phyloP scores from a whole-genome alignment of 2,888 invertebrate genomes.

The Cephonodes hylas region DNA sequence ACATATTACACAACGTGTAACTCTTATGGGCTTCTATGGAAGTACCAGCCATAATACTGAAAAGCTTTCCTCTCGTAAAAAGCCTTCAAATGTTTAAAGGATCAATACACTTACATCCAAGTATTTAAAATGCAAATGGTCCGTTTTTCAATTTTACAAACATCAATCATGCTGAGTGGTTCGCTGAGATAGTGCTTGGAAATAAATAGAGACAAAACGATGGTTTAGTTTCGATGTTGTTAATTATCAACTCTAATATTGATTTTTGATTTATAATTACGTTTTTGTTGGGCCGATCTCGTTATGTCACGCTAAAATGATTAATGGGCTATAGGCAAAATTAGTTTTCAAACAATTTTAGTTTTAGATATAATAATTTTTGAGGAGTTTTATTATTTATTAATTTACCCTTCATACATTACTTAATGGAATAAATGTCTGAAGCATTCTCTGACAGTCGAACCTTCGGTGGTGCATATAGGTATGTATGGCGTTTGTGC shows the following conservation, averaged over 20 bases:
- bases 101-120: neutral
- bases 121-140: slow-evolving; percentile 36
- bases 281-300: neutral
- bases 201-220: neutral
- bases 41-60: too few relatives aligned
- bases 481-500: too few relatives aligned
- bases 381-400: too few relatives aligned
- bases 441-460: too few relatives aligned
- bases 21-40: too few relatives aligned
- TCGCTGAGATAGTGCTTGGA: slow-evolving; percentile 19
- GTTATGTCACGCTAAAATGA: neutral
- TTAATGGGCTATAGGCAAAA: neutral
- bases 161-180: slow-evolving; percentile 43
- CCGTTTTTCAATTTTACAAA: slow-evolving; percentile 26
- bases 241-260: neutral
- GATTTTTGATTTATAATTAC: neutral
- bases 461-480: too few relatives aligned
- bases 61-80: too few relatives aligned
- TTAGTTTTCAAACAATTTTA: neutral
- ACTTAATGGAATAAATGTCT: too few relatives aligned
- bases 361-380: neutral
- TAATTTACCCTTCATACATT: too few relatives aligned
- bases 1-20: too few relatives aligned
- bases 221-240: neutral
- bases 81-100: too few relatives aligned